These are phyloP conservation scores for Peromyscus eremicus DNA, from an alignment of 2,797 vertebrate genomes.

Conservation along the genomic window DNA sequence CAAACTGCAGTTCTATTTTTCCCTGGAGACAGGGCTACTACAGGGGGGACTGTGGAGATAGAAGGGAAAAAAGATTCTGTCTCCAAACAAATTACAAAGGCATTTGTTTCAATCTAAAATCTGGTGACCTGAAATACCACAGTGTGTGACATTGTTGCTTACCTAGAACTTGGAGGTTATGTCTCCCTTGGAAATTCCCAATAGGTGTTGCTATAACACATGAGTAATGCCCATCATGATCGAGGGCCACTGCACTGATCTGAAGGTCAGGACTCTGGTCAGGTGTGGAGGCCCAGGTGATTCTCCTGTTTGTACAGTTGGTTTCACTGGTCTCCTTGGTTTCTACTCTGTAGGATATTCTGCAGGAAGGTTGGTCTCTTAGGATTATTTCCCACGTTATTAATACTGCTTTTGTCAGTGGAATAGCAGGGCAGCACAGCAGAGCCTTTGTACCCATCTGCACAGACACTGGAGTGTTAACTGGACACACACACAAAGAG, in stretches of 20 bases:
- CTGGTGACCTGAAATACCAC: not conserved
- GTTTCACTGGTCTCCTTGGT: accelerated
- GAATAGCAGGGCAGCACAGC: not conserved
- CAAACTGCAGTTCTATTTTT: constrained; percentile 56
- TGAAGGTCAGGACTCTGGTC: not conserved
- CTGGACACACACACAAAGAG: constrained; percentile 70
- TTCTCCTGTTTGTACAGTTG: constrained; percentile 72
- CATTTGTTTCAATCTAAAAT: not conserved
- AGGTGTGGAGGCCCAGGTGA: constrained; percentile 74
- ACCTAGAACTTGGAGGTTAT: constrained; percentile 81
- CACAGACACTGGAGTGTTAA: accelerated
- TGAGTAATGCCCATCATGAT: constrained; percentile 79
- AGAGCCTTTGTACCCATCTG: accelerated
- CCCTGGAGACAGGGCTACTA: not conserved
- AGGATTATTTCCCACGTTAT: constrained; percentile 67
- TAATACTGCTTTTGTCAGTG: accelerated
- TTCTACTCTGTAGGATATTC: not conserved
- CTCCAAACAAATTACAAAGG: not conserved
- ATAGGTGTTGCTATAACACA: not conserved
- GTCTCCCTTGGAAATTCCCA: accelerated
- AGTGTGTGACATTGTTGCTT: constrained; percentile 47
- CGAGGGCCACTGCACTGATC: constrained; percentile 63
- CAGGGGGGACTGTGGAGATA: constrained; percentile 75
- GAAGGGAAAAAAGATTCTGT: not conserved
- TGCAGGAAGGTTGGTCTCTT: constrained; percentile 42